phyloP scores from a whole-genome alignment of 2,888 invertebrate genomes.

The Chrysotoxum bicinctum region DNA sequence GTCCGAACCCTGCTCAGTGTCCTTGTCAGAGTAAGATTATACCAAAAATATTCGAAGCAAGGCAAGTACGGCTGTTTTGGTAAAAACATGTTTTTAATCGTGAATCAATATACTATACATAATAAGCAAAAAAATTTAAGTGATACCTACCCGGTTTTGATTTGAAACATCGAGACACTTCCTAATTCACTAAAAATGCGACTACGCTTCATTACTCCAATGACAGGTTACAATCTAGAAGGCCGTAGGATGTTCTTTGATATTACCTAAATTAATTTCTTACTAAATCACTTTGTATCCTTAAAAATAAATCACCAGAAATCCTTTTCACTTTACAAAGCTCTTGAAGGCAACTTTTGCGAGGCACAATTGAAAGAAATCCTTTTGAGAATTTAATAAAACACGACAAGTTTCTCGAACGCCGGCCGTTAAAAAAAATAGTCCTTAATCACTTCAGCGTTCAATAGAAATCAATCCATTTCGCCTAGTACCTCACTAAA shows the following conservation, averaged over 20 bases:
- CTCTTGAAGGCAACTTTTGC: not conserved
- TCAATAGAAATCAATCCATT: constrained; percentile 44
- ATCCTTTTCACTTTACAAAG: not conserved
- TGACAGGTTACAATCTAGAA: not conserved
- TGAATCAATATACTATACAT: no score
- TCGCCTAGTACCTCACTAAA: constrained; percentile 2
- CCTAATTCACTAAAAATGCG: not conserved
- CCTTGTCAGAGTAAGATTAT: no score
- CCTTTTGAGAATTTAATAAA: constrained; percentile 31
- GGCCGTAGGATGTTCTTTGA: not conserved
- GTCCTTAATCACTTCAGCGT: constrained; percentile 22
- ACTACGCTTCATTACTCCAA: not conserved
- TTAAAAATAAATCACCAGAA: constrained; percentile 22
- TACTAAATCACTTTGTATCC: not conserved
- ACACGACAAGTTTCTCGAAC: not conserved
- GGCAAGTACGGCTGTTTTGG: no score
- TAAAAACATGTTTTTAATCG: not conserved
- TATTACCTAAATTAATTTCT: not conserved
- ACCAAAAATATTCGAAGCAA: no score
- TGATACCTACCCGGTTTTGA: not conserved
- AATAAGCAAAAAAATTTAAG: not conserved
- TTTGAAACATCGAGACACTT: not conserved
- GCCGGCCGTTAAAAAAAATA: not conserved
- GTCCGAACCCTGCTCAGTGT: no score
- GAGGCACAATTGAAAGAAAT: not conserved